These are phyloP conservation scores for Copidosoma aretas DNA, from an alignment of 2,888 invertebrate genomes.

Conservation along the genomic window DNA sequence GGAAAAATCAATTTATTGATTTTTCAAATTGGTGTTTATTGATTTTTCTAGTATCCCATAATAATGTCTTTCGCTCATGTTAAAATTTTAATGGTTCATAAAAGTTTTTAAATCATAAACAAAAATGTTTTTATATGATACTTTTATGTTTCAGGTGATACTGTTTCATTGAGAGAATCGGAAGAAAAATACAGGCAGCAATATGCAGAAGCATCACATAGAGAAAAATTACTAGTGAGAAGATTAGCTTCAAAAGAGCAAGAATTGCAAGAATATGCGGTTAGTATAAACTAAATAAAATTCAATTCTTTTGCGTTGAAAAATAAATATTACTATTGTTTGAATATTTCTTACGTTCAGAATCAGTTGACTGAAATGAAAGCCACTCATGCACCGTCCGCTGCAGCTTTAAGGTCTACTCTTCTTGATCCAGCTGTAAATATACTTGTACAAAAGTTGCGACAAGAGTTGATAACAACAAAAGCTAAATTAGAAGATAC, in stretches of 20 bases:
- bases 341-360: slow-evolving; percentile 64
- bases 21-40: too few relatives aligned
- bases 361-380: slow-evolving; percentile 94
- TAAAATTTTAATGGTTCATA: background rate
- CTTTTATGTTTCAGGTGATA: slow-evolving; percentile 68
- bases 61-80: too few relatives aligned
- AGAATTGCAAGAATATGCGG: slow-evolving; percentile 94
- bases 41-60: too few relatives aligned
- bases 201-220: slow-evolving; percentile 83
- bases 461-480: slow-evolving; percentile 87
- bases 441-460: slow-evolving; percentile 87
- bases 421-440: slow-evolving; percentile 95
- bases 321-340: background rate
- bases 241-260: slow-evolving; percentile 94
- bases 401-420: slow-evolving; percentile 78
- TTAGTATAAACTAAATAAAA: slow-evolving; percentile 66
- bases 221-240: slow-evolving; percentile 91
- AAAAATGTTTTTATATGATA: slow-evolving; percentile 11
- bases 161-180: slow-evolving; percentile 76
- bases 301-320: background rate
- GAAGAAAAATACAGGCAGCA: slow-evolving; percentile 83
- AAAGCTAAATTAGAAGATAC: slow-evolving; percentile 94
- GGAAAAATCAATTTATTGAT: too few relatives aligned
- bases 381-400: slow-evolving; percentile 82
- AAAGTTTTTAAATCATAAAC: slow-evolving; percentile 17